A percentile compares a stretch with the other conserved stretches of the same genome.
phyloP scores from a whole-genome alignment of 2,797 vertebrate genomes.

The Phoeniculus purpureus region DNA sequence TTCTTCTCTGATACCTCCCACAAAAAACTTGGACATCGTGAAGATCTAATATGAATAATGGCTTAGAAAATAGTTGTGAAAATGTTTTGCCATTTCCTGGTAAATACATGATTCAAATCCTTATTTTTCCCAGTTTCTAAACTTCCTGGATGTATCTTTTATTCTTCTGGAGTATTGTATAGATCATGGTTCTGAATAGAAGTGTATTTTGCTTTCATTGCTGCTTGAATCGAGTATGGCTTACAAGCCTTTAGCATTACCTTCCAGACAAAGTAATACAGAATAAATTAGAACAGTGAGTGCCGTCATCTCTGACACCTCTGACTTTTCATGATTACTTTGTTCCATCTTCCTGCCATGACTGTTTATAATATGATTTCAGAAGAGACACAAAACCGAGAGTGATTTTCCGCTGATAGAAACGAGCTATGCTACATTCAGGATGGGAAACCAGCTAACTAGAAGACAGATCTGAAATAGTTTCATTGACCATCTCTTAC shows the following conservation, averaged over 20 bases:
- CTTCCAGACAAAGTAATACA: background rate
- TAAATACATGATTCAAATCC: background rate
- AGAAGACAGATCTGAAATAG: constrained; percentile 26
- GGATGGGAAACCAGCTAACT: background rate
- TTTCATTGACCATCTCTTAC: constrained; percentile 2
- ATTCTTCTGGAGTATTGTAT: background rate
- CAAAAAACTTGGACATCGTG: background rate
- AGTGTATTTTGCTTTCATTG: background rate
- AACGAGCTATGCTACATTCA: background rate
- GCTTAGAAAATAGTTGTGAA: background rate
- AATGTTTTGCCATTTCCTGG: background rate
- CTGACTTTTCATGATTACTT: background rate
- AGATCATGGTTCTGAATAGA: background rate
- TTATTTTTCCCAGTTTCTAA: background rate
- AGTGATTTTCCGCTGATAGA: background rate
- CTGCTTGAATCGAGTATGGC: background rate
- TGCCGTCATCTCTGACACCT: background rate
- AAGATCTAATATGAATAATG: background rate
- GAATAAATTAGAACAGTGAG: background rate
- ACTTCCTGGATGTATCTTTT: background rate
- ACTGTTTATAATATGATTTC: background rate
- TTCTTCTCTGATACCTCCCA: background rate
- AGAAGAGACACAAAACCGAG: background rate
- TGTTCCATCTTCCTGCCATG: background rate
- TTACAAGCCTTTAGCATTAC: background rate